Percentiles rank a stretch among this genome's conserved stretches.
Conservation (phyloP, 2,797 vertebrate species). For the Phyllotis vaccarum region DNA sequence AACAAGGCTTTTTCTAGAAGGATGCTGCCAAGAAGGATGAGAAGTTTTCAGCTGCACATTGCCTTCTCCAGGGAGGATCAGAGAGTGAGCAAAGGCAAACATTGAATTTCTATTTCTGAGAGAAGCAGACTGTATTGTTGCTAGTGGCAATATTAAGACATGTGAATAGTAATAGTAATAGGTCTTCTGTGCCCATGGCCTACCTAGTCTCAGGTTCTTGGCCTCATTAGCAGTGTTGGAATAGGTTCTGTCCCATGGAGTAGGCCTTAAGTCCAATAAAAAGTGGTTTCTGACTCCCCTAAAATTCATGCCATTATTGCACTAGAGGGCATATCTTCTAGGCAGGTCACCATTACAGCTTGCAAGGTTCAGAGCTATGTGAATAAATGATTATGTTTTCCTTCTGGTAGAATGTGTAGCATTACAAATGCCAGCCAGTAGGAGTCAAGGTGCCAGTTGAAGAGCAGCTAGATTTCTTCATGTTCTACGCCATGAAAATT, state of each 20-base stretch:
- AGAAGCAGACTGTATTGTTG: not conserved
- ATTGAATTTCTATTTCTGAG: not conserved
- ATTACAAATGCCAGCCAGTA: too few relatives aligned
- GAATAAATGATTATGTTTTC: not conserved
- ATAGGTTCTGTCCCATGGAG: not conserved
- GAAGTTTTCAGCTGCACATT: fast-evolving
- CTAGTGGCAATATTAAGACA: not conserved
- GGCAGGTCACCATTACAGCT: not conserved
- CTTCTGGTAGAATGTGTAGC: not conserved
- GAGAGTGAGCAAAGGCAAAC: not conserved
- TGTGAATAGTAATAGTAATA: not conserved
- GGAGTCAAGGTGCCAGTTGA: not conserved
- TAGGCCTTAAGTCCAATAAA: too few relatives aligned
- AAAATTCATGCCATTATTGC: not conserved
- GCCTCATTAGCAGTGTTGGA: not conserved
- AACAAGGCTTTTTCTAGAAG: not conserved
- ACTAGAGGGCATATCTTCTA: not conserved
- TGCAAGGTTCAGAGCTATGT: not conserved
- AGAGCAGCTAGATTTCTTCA: not conserved
- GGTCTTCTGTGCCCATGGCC: not conserved
- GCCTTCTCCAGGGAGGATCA: not conserved
- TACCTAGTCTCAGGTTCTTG: not conserved
- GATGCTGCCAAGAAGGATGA: not conserved
- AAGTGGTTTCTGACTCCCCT: not conserved
- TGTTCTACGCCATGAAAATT: too few relatives aligned